These are phyloP conservation scores for Leptobrachium leishanense DNA, from an alignment of 2,113 vertebrate species.

Conservation along the genomic window DNA sequence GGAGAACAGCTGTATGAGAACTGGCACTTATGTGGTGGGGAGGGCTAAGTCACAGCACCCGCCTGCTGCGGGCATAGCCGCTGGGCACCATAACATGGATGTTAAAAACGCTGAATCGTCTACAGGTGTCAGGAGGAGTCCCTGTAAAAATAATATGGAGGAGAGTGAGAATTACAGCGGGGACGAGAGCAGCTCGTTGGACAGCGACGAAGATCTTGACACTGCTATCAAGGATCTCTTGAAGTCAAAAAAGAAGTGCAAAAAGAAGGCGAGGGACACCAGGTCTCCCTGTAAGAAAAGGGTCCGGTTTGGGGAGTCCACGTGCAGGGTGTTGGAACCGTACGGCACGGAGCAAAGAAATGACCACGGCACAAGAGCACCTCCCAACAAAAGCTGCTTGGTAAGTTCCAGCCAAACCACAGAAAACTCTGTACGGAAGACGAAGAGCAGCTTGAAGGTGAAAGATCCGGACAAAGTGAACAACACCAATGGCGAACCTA, in stretches of 20 bases:
- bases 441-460: neutral
- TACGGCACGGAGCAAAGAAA: slow-evolving; percentile 37
- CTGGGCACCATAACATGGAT: neutral
- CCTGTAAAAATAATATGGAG: neutral
- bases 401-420: slow-evolving; percentile 59
- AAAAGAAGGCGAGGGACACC: slow-evolving; percentile 75
- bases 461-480: slow-evolving; percentile 48
- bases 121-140: neutral
- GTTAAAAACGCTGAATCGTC: neutral
- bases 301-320: slow-evolving; percentile 63
- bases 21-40: neutral
- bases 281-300: slow-evolving; percentile 69
- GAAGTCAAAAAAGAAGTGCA: slow-evolving; percentile 83
- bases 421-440: slow-evolving; percentile 43
- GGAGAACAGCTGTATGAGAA: neutral
- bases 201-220: slow-evolving; percentile 94
- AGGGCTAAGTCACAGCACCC: neutral
- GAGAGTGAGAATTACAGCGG: slow-evolving; percentile 60
- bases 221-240: slow-evolving; percentile 90
- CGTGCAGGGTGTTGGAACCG: slow-evolving; percentile 44
- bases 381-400: slow-evolving; percentile 62
- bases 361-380: slow-evolving; percentile 51
- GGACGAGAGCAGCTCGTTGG: slow-evolving; percentile 93
- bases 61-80: neutral
- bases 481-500: slow-evolving; percentile 45